phyloP scores from a whole-genome alignment of 2,797 vertebrate genomes.

The Furcifer pardalis region DNA sequence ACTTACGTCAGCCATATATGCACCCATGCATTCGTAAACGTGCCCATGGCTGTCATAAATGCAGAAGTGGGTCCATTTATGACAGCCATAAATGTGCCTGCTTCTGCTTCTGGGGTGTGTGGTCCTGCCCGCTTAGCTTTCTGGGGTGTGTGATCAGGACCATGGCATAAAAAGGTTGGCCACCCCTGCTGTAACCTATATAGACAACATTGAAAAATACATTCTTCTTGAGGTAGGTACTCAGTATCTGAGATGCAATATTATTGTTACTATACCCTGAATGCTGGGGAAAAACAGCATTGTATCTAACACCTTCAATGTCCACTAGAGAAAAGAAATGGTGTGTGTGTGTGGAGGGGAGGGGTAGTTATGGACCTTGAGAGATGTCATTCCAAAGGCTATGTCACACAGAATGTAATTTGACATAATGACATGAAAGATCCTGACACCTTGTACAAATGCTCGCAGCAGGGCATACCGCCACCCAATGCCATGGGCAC shows the following conservation, averaged over 20 bases:
- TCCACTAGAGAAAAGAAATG: constrained; percentile 38
- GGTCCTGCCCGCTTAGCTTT: too few relatives aligned
- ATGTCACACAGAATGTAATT: constrained; percentile 64
- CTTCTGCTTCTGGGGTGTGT: too few relatives aligned
- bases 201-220: constrained; percentile 33
- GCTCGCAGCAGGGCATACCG: constrained; percentile 64
- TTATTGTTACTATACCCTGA: constrained; percentile 38
- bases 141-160: too few relatives aligned
- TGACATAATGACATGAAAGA: constrained; percentile 71
- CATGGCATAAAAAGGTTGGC: too few relatives aligned
- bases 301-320: constrained; percentile 33
- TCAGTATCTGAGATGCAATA: constrained; percentile 40
- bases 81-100: too few relatives aligned
- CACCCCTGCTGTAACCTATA: not conserved
- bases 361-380: constrained; percentile 46
- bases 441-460: constrained; percentile 66
- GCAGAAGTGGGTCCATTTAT: too few relatives aligned
- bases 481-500: constrained; percentile 54
- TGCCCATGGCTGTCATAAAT: too few relatives aligned
- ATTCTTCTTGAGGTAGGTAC: constrained; percentile 40
- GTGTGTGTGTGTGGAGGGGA: not conserved
- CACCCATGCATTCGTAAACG: too few relatives aligned
- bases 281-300: constrained; percentile 39
- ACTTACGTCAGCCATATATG: too few relatives aligned
- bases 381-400: constrained; percentile 57